Conservation (phyloP, 2,113 vertebrate genomes). For the Papio anubis region DNA sequence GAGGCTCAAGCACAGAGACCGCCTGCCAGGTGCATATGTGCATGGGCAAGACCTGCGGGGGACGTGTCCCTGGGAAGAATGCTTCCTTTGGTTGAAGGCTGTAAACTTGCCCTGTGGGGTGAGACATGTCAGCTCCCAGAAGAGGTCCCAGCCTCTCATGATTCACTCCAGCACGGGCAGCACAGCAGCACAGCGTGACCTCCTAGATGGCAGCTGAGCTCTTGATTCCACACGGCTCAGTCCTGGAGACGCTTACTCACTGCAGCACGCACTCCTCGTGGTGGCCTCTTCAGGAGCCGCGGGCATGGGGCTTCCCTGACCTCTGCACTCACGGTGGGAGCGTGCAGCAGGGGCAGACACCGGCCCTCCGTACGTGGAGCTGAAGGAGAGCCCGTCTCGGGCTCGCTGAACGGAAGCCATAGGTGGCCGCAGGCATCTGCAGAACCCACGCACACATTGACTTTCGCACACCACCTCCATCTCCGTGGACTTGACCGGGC, state of each 20-base stretch:
- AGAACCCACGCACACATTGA: accelerated
- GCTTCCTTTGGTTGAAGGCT: too few relatives aligned
- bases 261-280: neutral
- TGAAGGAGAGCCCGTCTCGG: accelerated
- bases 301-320: neutral
- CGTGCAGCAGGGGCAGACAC: neutral
- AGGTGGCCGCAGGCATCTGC: accelerated
- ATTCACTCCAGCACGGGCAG: too few relatives aligned
- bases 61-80: too few relatives aligned
- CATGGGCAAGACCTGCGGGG: too few relatives aligned
- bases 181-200: too few relatives aligned
- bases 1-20: too few relatives aligned
- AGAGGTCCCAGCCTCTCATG: too few relatives aligned
- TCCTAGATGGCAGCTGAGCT: too few relatives aligned
- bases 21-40: too few relatives aligned
- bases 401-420: neutral
- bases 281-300: neutral
- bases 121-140: too few relatives aligned
- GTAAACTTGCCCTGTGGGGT: too few relatives aligned
- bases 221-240: too few relatives aligned
- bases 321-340: neutral
- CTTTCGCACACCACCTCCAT: neutral
- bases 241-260: neutral
- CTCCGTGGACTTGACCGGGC: accelerated
- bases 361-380: accelerated